These are phyloP conservation scores for Pegoplata infirma DNA, from an alignment of 2,888 invertebrate species.

Conservation along the genomic window DNA sequence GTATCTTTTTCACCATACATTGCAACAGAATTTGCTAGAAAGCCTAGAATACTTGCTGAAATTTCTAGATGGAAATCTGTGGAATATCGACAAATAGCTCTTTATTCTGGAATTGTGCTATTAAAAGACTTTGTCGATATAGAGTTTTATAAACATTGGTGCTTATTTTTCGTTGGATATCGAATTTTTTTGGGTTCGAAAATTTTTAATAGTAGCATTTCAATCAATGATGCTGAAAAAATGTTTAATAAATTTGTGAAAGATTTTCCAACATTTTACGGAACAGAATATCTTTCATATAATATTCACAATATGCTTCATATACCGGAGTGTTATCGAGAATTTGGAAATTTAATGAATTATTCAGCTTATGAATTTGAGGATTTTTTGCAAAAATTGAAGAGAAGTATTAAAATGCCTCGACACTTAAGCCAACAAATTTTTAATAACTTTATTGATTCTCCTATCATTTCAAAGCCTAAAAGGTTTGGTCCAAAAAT, in stretches of 20 bases:
- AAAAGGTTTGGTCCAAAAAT: background rate
- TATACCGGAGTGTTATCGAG: background rate
- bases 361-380: background rate
- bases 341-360: background rate
- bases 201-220: background rate
- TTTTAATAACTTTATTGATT: background rate
- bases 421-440: background rate
- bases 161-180: background rate
- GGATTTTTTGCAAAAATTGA: background rate
- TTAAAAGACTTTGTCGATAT: background rate
- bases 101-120: background rate
- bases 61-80: background rate
- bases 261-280: background rate
- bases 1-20: background rate
- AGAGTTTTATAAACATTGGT: background rate
- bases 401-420: conserved; percentile 1
- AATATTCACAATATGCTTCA: background rate
- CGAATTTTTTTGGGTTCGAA: background rate
- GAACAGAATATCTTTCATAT: background rate
- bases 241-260: background rate
- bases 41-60: background rate
- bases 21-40: background rate
- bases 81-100: conserved; percentile 1
- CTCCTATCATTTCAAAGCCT: background rate
- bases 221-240: background rate